A percentile compares a stretch with the other conserved stretches of the same genome.
These are phyloP conservation scores for Theristicus caerulescens DNA, from an alignment of 2,113 vertebrate species.

Conservation along the genomic window DNA sequence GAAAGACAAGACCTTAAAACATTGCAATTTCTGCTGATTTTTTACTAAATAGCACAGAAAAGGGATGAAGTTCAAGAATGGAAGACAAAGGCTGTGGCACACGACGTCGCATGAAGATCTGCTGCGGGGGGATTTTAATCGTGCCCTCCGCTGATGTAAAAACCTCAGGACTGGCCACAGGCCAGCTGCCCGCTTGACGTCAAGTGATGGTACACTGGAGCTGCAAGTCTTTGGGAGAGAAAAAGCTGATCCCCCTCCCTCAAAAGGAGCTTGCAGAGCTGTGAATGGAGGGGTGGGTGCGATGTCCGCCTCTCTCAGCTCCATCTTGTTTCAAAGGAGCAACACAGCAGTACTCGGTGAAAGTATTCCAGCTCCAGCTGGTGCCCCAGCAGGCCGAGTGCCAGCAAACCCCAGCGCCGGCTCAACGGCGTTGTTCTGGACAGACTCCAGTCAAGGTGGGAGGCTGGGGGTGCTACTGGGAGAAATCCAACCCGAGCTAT, in stretches of 20 bases:
- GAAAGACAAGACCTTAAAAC: too few species aligned
- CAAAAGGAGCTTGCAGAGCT: not conserved
- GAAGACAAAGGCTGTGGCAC: not conserved
- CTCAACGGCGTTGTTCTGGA: not conserved
- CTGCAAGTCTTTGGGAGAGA: not conserved
- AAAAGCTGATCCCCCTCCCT: not conserved
- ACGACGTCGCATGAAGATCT: not conserved
- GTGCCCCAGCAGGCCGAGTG: not conserved
- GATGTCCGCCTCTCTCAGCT: not conserved
- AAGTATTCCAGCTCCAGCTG: fast-evolving
- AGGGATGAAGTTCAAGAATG: too few species aligned
- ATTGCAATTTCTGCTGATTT: too few species aligned
- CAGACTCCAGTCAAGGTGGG: not conserved
- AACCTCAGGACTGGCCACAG: not conserved
- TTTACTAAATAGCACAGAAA: too few species aligned
- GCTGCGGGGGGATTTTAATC: not conserved
- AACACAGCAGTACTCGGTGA: not conserved
- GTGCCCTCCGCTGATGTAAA: not conserved
- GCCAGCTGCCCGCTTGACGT: not conserved
- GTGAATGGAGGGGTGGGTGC: not conserved
- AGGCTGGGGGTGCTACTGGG: not conserved
- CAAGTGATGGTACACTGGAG: not conserved
- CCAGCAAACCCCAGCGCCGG: not conserved
- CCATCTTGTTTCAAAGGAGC: not conserved
- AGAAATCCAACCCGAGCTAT: not conserved